These are phyloP conservation scores for Elanus axillaris DNA, from an alignment of 2,113 vertebrate genomes.

Conservation along the genomic window DNA sequence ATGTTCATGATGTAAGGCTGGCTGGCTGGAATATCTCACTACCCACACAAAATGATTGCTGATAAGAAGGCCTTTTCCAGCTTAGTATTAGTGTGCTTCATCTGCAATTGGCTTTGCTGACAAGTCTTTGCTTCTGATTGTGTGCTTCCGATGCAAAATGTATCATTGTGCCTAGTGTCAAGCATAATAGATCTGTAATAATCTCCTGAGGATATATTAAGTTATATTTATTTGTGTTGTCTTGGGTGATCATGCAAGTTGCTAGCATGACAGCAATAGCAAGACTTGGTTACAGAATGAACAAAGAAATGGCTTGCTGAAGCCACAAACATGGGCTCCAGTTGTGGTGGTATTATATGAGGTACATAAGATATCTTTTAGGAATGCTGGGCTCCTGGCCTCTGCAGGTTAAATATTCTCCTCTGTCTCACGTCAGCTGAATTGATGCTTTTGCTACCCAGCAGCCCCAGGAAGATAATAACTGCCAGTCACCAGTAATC, in stretches of 20 bases:
- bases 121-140: slow-evolving; percentile 2
- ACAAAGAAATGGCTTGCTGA: neutral
- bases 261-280: neutral
- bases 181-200: neutral
- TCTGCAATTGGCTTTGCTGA: slow-evolving; percentile 37
- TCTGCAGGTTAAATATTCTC: neutral
- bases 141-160: neutral
- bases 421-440: neutral
- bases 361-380: neutral
- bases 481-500: neutral
- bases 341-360: neutral
- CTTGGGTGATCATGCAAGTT: neutral
- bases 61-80: slow-evolving; percentile 65
- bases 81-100: slow-evolving; percentile 8
- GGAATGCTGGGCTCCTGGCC: neutral
- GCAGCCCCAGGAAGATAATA: neutral
- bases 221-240: neutral
- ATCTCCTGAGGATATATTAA: slow-evolving; percentile 11
- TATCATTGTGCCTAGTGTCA: neutral
- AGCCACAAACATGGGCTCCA: neutral
- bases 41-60: slow-evolving; percentile 61
- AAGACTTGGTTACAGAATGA: neutral
- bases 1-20: slow-evolving; percentile 66
- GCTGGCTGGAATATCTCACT: slow-evolving; percentile 71
- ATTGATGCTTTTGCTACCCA: slow-evolving; percentile 6